Evolutionary conservation across 2,797 vertebrate genomes (phyloP).

Genomic region (Hybognathus amarus): DNA sequence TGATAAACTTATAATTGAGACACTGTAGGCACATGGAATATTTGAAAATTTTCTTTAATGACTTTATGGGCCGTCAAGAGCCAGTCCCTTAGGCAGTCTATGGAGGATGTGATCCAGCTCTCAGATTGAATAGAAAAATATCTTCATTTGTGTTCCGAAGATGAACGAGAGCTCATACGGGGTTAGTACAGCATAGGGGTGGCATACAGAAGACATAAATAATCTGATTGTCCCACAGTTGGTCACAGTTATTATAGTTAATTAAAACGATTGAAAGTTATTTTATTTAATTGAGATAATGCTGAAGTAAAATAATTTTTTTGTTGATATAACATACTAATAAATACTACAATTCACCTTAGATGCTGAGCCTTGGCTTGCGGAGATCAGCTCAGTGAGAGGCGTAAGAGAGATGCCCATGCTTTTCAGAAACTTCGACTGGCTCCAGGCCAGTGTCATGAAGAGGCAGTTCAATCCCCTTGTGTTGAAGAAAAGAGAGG

Average conservation of each 20-base stretch:
- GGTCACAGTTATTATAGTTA: neutral
- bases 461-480: conserved; percentile 80
- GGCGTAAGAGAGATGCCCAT: conserved; percentile 83
- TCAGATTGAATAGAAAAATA: no score
- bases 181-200: no score
- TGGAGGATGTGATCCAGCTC: no score
- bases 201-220: neutral
- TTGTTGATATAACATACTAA: neutral
- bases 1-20: no score
- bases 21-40: no score
- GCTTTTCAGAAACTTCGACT: conserved; percentile 82
- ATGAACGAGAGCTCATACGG: no score
- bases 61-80: no score
- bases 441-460: conserved; percentile 80
- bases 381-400: conserved; percentile 68
- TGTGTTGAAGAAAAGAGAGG: conserved; percentile 49
- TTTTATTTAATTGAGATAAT: neutral
- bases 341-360: conserved; percentile 29
- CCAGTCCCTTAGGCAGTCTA: no score
- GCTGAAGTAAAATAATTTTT: neutral
- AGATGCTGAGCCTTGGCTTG: conserved; percentile 37
- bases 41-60: no score
- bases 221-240: neutral
- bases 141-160: no score
- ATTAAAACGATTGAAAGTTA: neutral